Evolutionary conservation across 2,888 invertebrate genomes (phyloP).

Genomic region (Drosophila mimetica): DNA sequence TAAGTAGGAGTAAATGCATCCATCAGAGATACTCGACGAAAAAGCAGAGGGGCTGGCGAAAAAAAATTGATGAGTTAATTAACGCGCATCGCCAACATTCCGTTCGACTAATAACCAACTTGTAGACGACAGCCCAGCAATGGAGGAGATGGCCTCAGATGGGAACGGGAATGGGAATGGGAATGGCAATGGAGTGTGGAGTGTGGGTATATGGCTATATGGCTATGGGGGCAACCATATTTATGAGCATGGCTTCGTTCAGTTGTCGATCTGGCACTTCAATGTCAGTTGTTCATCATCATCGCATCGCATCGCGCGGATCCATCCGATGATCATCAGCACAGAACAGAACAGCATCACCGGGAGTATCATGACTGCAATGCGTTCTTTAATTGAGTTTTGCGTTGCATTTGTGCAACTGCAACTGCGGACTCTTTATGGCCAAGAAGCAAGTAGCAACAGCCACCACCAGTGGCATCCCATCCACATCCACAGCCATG

Average conservation of each 20-base stretch:
- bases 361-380: slow-evolving; percentile 72
- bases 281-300: slow-evolving; percentile 78
- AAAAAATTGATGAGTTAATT: slow-evolving; percentile 80
- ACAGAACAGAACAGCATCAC: slow-evolving; percentile 16
- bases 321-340: slow-evolving; percentile 32
- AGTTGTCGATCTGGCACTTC: slow-evolving; percentile 78
- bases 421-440: slow-evolving; percentile 71
- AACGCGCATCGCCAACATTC: slow-evolving; percentile 79
- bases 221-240: slow-evolving; percentile 45
- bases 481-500: slow-evolving; percentile 2
- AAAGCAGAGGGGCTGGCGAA: slow-evolving; percentile 12
- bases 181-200: not conserved
- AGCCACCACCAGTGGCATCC: slow-evolving; percentile 13
- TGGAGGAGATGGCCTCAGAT: slow-evolving; percentile 34
- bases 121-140: slow-evolving; percentile 67
- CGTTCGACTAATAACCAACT: slow-evolving; percentile 78
- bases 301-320: slow-evolving; percentile 43
- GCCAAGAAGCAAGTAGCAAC: slow-evolving; percentile 50
- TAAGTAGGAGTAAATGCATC: slow-evolving; percentile 47
- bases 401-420: slow-evolving; percentile 72
- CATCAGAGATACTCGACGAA: slow-evolving; percentile 34
- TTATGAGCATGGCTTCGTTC: slow-evolving; percentile 53
- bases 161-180: slow-evolving; percentile 33
- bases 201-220: slow-evolving; percentile 5
- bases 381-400: slow-evolving; percentile 80